Evolutionary conservation across 2,113 vertebrate species (phyloP).

Genomic region (Cyrtonyx montezumae): DNA sequence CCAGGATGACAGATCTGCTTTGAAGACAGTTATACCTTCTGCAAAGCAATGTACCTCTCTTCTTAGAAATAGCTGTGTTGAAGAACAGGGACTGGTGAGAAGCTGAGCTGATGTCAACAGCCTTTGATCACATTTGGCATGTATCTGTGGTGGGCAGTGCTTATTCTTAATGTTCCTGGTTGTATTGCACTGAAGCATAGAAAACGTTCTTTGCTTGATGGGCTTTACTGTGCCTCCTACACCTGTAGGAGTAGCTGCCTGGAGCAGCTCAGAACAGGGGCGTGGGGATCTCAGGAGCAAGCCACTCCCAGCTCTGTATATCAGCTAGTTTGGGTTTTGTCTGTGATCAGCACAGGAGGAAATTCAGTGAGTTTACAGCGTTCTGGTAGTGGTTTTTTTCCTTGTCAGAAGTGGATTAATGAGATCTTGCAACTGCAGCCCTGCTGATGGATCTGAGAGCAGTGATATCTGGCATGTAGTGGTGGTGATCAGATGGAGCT

Average conservation of each 20-base stretch:
- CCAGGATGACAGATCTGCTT: constrained; percentile 51
- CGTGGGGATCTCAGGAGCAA: neutral
- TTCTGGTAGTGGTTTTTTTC: neutral
- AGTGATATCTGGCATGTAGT: neutral
- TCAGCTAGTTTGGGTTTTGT: neutral
- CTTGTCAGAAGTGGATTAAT: constrained; percentile 41
- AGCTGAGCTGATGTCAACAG: neutral
- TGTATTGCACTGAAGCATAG: neutral
- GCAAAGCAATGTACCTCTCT: neutral
- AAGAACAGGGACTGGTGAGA: constrained; percentile 4
- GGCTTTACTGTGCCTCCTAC: neutral
- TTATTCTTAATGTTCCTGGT: neutral
- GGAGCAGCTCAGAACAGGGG: neutral
- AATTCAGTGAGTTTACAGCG: neutral
- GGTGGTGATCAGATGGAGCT: constrained; percentile 4
- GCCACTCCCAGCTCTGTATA: neutral
- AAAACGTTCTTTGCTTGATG: neutral
- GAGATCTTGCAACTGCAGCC: constrained; percentile 21
- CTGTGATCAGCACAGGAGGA: neutral
- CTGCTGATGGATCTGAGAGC: constrained; percentile 6
- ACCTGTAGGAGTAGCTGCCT: neutral
- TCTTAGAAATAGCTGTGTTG: neutral
- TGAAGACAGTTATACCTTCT: constrained; percentile 14
- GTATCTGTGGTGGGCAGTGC: neutral
- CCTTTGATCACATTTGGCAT: constrained; percentile 8